A percentile compares a stretch with the other conserved stretches of the same genome.
Conservation (phyloP, 2,888 invertebrate species). For the Blera fallax region DNA sequence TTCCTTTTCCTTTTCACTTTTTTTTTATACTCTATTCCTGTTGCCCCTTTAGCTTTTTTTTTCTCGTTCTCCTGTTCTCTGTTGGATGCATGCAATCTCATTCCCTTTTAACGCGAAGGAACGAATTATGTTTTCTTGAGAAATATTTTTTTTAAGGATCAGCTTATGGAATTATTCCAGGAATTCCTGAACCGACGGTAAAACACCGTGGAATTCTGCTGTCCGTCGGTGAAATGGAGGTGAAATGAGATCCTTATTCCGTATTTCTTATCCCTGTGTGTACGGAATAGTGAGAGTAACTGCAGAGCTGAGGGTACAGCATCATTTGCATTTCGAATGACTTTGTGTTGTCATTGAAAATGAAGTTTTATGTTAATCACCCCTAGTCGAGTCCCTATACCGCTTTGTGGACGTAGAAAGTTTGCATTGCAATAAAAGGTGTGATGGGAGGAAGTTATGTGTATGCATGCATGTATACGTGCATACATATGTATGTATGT, state of each 20-base stretch:
- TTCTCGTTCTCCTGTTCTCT: neutral
- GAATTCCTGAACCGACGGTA: conserved; percentile 65
- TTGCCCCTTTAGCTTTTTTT: conserved; percentile 35
- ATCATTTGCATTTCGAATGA: conserved; percentile 72
- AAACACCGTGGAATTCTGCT: conserved; percentile 45
- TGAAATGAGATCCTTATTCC: conserved; percentile 41
- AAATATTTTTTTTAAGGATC: conserved; percentile 28
- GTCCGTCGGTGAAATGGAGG: conserved; percentile 64
- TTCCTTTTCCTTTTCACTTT: conserved; percentile 13
- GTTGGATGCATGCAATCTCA: conserved; percentile 50
- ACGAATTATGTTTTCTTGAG: conserved; percentile 35
- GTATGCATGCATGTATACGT: too few species aligned
- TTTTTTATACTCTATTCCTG: conserved; percentile 14
- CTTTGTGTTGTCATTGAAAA: conserved; percentile 71
- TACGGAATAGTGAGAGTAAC: conserved; percentile 11
- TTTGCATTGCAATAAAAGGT: conserved; percentile 37
- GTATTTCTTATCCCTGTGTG: neutral
- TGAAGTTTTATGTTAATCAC: conserved; percentile 69
- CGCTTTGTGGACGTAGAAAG: conserved; percentile 31
- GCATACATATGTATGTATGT: neutral
- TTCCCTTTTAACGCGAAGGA: conserved; percentile 30
- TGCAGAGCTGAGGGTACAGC: conserved; percentile 53
- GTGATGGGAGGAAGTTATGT: conserved; percentile 38
- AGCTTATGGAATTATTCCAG: conserved; percentile 47
- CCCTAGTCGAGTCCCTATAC: conserved; percentile 22